A percentile compares a stretch with the other conserved stretches of the same genome.
These are phyloP conservation scores for Clamator glandarius DNA, from an alignment of 2,797 vertebrate genomes.

Conservation along the genomic window DNA sequence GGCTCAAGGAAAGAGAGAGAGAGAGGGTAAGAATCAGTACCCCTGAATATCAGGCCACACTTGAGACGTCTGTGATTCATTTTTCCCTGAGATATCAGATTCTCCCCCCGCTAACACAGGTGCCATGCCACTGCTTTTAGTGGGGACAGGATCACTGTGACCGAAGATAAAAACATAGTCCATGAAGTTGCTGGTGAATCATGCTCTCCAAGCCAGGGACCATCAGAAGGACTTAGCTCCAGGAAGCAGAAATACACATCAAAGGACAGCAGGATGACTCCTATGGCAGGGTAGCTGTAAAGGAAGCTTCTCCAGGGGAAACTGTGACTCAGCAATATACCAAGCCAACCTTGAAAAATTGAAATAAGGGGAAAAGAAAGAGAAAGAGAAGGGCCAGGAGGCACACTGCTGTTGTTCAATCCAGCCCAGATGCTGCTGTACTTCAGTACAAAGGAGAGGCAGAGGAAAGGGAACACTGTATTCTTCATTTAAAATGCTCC, in stretches of 20 bases:
- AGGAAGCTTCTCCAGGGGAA: neutral
- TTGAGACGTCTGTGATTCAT: neutral
- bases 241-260: neutral
- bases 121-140: neutral
- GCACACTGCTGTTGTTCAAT: neutral
- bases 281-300: neutral
- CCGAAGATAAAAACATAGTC: neutral
- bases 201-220: neutral
- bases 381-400: neutral
- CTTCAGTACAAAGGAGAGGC: neutral
- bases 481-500: neutral
- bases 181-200: neutral
- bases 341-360: neutral
- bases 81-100: conserved; percentile 10
- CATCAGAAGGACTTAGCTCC: neutral
- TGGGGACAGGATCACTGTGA: neutral
- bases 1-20: neutral
- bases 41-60: neutral
- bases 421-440: neutral
- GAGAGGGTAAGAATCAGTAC: neutral
- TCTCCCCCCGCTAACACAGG: neutral
- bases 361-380: neutral
- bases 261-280: neutral
- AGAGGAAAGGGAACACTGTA: neutral
- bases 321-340: neutral